phyloP scores from a whole-genome alignment of 2,888 invertebrate genomes.

The Rhaphigaster nebulosa region DNA sequence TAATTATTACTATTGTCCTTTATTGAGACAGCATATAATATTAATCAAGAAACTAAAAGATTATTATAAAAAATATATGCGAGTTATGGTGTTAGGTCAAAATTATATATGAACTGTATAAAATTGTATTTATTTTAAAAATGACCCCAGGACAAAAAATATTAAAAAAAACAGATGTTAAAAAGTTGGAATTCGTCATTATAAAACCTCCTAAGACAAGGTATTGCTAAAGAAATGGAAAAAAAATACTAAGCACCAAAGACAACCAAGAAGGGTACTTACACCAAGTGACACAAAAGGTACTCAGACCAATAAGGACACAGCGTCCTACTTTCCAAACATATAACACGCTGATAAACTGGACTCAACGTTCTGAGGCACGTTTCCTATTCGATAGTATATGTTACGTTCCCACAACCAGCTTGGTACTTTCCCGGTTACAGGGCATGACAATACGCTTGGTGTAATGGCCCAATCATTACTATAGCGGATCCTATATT shows the following conservation, averaged over 20 bases:
- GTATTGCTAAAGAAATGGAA: neutral
- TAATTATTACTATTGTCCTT: too few relatives aligned
- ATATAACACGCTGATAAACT: neutral
- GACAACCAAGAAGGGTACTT: neutral
- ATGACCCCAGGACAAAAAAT: neutral
- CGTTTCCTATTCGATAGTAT: neutral
- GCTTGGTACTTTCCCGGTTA: neutral
- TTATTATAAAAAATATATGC: too few relatives aligned
- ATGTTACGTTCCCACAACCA: neutral
- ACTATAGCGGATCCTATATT: neutral
- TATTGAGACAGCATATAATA: too few relatives aligned
- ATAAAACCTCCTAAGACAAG: neutral
- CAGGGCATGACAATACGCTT: neutral
- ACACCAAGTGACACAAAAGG: neutral
- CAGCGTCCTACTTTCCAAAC: neutral
- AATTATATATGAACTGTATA: too few relatives aligned
- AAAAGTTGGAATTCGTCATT: neutral
- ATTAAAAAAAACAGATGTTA: neutral
- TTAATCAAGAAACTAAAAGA: too few relatives aligned
- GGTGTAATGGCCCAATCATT: neutral
- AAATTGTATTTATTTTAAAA: too few relatives aligned
- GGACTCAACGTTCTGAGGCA: neutral
- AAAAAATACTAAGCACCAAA: neutral
- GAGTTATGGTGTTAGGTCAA: too few relatives aligned
- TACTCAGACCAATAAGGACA: neutral